These are phyloP conservation scores for Axis porcinus DNA, from an alignment of 2,113 vertebrate genomes.

Conservation along the genomic window DNA sequence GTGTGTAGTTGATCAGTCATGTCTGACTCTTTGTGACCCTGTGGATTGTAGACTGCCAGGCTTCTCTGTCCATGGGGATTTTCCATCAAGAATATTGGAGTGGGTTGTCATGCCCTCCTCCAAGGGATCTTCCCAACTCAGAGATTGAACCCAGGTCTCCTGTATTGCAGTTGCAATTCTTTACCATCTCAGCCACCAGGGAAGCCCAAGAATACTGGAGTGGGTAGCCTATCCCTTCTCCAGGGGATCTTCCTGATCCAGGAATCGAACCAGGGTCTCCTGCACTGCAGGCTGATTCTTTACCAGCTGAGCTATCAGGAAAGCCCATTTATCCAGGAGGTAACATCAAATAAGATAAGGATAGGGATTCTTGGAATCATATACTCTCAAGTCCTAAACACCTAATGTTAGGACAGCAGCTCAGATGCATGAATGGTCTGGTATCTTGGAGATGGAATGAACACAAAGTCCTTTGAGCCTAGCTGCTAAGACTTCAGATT, in stretches of 20 bases:
- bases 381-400: not conserved
- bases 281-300: not conserved
- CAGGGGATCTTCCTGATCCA: not conserved
- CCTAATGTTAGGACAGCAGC: not conserved
- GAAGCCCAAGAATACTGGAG: not conserved
- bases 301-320: not conserved
- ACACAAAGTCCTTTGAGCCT: not conserved
- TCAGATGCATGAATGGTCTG: not conserved
- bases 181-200: not conserved
- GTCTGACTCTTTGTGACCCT: not conserved
- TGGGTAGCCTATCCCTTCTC: not conserved
- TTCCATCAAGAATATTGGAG: not conserved
- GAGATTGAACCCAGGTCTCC: not conserved
- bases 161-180: not conserved
- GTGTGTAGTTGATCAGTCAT: not conserved
- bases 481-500: not conserved
- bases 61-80: not conserved
- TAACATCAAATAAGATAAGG: not conserved
- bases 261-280: rapidly evolving
- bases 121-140: not conserved
- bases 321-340: not conserved
- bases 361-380: not conserved
- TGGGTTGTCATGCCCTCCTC: not conserved
- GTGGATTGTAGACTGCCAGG: not conserved
- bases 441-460: not conserved